Percentiles rank a stretch among this genome's conserved stretches.
These are phyloP conservation scores for Patiria miniata DNA, from an alignment of 35 echinoderm and acorn worm genomes.

Conservation along the genomic window DNA sequence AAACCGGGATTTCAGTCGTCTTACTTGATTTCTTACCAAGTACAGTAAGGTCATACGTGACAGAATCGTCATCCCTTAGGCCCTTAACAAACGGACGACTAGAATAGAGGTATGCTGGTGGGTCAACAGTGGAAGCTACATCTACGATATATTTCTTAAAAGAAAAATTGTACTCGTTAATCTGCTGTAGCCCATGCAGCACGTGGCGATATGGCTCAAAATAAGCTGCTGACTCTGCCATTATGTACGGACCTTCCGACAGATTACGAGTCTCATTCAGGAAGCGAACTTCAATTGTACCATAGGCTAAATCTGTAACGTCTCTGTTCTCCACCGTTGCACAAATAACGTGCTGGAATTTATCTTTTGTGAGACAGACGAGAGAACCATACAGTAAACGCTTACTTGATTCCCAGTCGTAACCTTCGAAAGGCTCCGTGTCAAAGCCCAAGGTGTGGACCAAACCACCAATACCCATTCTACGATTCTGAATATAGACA, in stretches of 20 bases:
- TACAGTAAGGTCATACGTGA: too few relatives aligned
- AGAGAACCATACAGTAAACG: too few relatives aligned
- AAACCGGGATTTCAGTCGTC: neutral
- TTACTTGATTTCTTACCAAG: too few relatives aligned
- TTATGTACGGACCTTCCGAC: too few relatives aligned
- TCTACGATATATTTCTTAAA: slow-evolving; percentile 64
- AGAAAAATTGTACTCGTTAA: slow-evolving; percentile 46
- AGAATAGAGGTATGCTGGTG: slow-evolving; percentile 2
- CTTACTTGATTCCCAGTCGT: slow-evolving; percentile 56
- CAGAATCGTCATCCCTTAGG: neutral
- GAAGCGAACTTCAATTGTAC: slow-evolving; percentile 26
- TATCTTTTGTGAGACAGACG: too few relatives aligned
- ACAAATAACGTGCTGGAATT: too few relatives aligned
- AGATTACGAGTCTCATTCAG: too few relatives aligned
- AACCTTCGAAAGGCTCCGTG: slow-evolving; percentile 17
- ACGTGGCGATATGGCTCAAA: slow-evolving; percentile 88
- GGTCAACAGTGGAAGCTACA: too few relatives aligned
- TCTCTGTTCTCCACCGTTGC: too few relatives aligned
- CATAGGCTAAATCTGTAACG: slow-evolving; percentile 56
- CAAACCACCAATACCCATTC: neutral
- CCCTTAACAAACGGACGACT: slow-evolving; percentile 39
- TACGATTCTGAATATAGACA: neutral
- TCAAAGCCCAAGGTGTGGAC: slow-evolving; percentile 42
- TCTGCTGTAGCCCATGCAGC: slow-evolving; percentile 62
- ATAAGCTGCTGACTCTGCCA: too few relatives aligned